These are phyloP conservation scores for Montipora capricornis DNA, from an alignment of 64 coral and sea anemone genomes.

Conservation along the genomic window DNA sequence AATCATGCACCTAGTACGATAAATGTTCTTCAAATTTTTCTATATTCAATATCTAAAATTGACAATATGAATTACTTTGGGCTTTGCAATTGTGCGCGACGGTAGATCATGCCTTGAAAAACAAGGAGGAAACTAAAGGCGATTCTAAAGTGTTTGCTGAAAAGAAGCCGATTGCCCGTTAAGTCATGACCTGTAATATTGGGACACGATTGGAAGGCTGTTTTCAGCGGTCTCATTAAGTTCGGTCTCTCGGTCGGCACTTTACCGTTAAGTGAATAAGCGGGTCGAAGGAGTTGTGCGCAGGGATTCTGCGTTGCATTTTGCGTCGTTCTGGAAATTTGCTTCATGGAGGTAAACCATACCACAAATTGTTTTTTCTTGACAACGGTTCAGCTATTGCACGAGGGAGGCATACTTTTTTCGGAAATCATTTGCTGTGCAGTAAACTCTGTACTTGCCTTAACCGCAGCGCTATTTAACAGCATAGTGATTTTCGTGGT, in stretches of 20 bases:
- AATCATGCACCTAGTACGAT: not conserved
- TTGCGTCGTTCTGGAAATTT: too few species aligned
- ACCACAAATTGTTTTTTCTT: slow-evolving; percentile 51
- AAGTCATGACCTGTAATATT: not conserved
- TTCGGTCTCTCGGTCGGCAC: too few species aligned
- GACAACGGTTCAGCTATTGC: not conserved
- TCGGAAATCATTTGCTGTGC: slow-evolving; percentile 29
- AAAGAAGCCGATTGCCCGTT: not conserved
- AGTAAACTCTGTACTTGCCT: slow-evolving; percentile 43
- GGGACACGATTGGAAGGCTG: too few species aligned
- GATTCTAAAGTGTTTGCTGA: not conserved
- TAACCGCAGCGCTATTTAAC: slow-evolving; percentile 16
- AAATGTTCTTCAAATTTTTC: not conserved
- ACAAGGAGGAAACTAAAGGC: not conserved
- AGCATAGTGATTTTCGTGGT: slow-evolving; percentile 23
- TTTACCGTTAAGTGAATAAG: too few species aligned
- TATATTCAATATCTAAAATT: not conserved
- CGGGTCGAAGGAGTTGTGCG: too few species aligned
- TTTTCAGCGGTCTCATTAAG: too few species aligned
- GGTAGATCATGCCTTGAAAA: not conserved
- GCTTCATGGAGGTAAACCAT: slow-evolving; percentile 19
- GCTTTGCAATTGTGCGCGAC: too few species aligned
- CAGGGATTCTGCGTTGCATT: too few species aligned
- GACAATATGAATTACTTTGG: not conserved
- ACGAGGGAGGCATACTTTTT: not conserved